Conservation (phyloP, 1,140 invertebrate species). For the Dolichoris vasculosae region DNA sequence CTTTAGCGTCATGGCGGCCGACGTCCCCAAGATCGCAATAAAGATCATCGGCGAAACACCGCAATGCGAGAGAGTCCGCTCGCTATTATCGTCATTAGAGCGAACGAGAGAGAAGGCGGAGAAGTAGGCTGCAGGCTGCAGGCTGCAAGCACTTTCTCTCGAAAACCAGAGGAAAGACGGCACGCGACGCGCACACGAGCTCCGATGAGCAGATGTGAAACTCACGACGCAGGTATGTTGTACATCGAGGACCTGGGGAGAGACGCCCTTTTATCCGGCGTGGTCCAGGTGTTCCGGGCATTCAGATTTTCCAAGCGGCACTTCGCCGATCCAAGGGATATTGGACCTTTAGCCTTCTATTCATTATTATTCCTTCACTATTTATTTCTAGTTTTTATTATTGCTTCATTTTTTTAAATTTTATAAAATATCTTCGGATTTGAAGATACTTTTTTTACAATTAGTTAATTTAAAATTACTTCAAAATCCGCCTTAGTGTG, state of each 20-base stretch:
- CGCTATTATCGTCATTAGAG: constrained; percentile 59
- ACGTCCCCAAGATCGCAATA: constrained; percentile 47
- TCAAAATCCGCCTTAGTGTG: no score
- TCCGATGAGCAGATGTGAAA: constrained; percentile 50
- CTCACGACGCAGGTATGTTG: background rate
- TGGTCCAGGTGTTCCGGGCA: constrained; percentile 58
- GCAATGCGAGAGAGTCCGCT: constrained; percentile 6
- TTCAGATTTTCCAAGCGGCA: no score
- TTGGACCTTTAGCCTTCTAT: no score
- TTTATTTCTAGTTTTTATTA: no score
- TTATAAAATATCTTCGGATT: no score
- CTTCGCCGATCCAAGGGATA: no score
- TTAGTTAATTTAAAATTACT: no score
- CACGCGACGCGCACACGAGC: constrained; percentile 57
- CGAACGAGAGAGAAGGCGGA: constrained; percentile 36
- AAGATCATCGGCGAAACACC: constrained; percentile 53
- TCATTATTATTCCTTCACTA: no score
- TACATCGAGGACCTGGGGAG: constrained; percentile 2
- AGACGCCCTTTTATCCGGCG: constrained; percentile 55
- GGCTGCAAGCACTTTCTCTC: background rate
- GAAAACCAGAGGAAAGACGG: constrained; percentile 50
- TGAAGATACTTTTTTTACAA: no score
- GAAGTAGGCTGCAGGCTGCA: background rate
- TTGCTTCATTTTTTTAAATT: no score
- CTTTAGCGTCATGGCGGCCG: background rate